Evolutionary conservation across 2,888 invertebrate species (phyloP).

Genomic region (Drosophila vallismaia): DNA sequence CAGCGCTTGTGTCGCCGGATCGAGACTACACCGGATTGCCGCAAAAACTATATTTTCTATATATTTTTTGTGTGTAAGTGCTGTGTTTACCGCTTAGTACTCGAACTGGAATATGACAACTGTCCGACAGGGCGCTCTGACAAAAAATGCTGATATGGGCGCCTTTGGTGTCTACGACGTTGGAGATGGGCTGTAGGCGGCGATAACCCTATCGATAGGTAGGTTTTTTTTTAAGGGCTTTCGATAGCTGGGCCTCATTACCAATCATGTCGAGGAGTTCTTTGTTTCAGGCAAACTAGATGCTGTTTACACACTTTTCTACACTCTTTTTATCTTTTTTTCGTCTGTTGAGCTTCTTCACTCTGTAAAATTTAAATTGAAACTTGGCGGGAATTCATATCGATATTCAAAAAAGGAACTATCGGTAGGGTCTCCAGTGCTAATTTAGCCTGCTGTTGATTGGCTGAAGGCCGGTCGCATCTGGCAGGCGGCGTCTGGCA

Average conservation of each 20-base stretch:
- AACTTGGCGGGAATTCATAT: background rate
- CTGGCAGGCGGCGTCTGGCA: constrained; percentile 69
- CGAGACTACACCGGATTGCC: constrained; percentile 58
- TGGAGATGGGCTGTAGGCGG: background rate
- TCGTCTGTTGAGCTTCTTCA: background rate
- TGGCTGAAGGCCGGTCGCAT: constrained; percentile 55
- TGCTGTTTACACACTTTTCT: background rate
- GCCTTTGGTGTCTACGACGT: background rate
- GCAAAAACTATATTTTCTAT: constrained; percentile 46
- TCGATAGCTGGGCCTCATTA: background rate
- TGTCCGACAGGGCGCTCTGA: constrained; percentile 31
- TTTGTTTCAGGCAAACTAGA: no score
- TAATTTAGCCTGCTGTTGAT: constrained; percentile 31
- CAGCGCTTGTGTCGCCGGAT: constrained; percentile 30
- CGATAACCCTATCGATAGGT: background rate
- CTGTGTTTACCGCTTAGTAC: constrained; percentile 1
- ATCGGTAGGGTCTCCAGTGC: background rate
- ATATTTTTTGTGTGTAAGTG: background rate
- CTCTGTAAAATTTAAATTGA: background rate
- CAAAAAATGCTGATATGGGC: constrained; percentile 48
- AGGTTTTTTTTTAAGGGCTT: background rate
- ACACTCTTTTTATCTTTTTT: background rate
- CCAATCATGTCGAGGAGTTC: background rate
- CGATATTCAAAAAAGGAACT: constrained; percentile 15
- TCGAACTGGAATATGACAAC: background rate